Percentiles rank a stretch among this genome's conserved stretches.
These are phyloP conservation scores for Eurypyga helias DNA, from an alignment of 2,113 vertebrate genomes.

Conservation along the genomic window DNA sequence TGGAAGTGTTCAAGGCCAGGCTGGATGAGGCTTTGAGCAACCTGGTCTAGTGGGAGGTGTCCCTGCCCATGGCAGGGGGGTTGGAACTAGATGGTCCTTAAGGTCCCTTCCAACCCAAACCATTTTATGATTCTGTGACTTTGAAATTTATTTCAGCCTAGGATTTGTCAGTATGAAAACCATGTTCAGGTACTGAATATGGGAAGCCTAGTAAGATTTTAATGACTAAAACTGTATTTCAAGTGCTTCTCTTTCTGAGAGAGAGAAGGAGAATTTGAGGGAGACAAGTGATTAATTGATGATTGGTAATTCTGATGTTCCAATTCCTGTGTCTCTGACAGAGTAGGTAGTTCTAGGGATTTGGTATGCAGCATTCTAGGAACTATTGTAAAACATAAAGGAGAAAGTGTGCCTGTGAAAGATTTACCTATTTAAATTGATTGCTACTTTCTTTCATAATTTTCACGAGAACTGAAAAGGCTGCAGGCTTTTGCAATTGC, in stretches of 20 bases:
- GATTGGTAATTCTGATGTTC: neutral
- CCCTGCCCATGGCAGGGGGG: too few species aligned
- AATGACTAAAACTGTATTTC: neutral
- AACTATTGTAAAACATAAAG: neutral
- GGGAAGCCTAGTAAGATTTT: neutral
- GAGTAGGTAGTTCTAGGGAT: neutral
- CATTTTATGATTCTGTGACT: neutral
- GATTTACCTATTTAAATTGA: neutral
- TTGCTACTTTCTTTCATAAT: neutral
- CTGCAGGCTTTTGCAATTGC: neutral
- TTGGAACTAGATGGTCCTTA: too few species aligned
- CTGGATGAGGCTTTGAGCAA: too few species aligned
- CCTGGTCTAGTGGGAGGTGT: too few species aligned
- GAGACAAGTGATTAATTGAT: neutral
- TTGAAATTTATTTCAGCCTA: neutral
- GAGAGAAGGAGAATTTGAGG: neutral
- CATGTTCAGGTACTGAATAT: neutral
- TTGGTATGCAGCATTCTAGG: neutral
- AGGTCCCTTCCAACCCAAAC: too few species aligned
- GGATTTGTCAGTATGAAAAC: neutral
- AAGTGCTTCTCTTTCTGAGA: neutral
- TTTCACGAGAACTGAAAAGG: neutral
- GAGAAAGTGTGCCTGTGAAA: neutral
- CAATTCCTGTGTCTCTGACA: neutral
- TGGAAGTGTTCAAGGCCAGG: too few species aligned